Evolutionary conservation across 2,888 invertebrate species (phyloP).

Genomic region (Cabera pusaria): DNA sequence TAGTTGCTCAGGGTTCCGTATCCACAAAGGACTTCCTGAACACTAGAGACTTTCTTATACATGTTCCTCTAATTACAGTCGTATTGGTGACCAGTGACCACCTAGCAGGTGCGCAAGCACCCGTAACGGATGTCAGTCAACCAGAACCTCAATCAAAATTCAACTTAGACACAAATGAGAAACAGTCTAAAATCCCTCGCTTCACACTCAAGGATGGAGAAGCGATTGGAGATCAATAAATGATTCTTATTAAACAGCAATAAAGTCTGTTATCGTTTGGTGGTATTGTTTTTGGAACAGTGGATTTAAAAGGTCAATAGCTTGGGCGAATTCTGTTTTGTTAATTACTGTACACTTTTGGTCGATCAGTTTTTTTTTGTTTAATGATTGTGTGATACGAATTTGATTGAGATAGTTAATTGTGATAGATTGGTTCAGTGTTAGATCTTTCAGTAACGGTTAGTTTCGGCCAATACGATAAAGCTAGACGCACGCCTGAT

Average conservation of each 20-base stretch:
- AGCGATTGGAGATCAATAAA: conserved; percentile 49
- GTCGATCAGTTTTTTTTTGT: conserved; percentile 34
- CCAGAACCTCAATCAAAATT: conserved; percentile 41
- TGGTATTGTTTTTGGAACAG: conserved; percentile 50
- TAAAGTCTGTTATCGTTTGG: conserved; percentile 50
- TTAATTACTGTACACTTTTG: conserved; percentile 63
- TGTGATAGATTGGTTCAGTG: neutral
- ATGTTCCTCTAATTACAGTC: conserved; percentile 73
- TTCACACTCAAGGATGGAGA: conserved; percentile 49
- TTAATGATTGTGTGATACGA: conserved; percentile 21
- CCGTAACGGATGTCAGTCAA: conserved; percentile 69
- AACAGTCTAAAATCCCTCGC: conserved; percentile 36
- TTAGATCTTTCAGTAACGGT: neutral
- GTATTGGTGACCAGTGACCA: conserved; percentile 77
- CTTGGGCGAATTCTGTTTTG: conserved; percentile 71
- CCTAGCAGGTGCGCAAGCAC: conserved; percentile 70
- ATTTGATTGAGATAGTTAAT: conserved; percentile 7
- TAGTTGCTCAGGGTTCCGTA: conserved; percentile 32
- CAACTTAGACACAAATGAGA: conserved; percentile 11
- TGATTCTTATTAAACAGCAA: conserved; percentile 51
- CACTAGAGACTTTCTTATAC: conserved; percentile 67
- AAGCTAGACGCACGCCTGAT: too few relatives aligned
- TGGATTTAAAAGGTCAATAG: conserved; percentile 73
- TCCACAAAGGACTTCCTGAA: conserved; percentile 61
- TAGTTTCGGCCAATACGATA: too few relatives aligned